Percentiles rank a stretch among this genome's conserved stretches.
These are phyloP conservation scores for Mergus octosetaceus DNA, from an alignment of 2,797 vertebrate species.

Conservation along the genomic window DNA sequence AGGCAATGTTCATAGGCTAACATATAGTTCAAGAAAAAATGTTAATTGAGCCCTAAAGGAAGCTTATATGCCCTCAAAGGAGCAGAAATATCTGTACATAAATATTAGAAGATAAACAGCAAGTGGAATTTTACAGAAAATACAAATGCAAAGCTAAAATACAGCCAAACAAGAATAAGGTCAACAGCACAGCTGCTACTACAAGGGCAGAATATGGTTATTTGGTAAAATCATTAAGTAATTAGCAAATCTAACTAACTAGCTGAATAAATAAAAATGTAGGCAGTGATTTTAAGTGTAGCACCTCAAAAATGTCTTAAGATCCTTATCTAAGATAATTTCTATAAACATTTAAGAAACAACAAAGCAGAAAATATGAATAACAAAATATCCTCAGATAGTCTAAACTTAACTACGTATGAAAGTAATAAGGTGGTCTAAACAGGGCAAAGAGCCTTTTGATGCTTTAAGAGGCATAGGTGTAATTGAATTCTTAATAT, in stretches of 20 bases:
- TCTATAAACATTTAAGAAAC: background rate
- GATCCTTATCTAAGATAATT: background rate
- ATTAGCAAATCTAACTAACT: background rate
- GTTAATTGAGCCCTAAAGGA: constrained; percentile 55
- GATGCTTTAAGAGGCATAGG: background rate
- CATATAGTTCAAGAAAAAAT: constrained; percentile 40
- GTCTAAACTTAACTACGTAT: background rate
- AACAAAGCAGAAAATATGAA: background rate
- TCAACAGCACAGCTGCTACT: background rate
- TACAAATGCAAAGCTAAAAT: background rate
- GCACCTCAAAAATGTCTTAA: background rate
- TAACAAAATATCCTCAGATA: background rate
- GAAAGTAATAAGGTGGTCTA: background rate
- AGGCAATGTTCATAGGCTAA: background rate
- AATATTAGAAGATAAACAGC: constrained; percentile 39
- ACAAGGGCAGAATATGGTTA: background rate
- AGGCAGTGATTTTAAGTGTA: background rate
- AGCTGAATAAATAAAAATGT: background rate
- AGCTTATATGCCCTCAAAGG: background rate
- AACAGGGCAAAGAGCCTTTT: background rate
- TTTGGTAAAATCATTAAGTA: background rate
- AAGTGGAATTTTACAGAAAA: constrained; percentile 12
- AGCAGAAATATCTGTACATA: constrained; percentile 18
- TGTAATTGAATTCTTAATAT: background rate
- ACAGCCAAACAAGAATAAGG: background rate